Evolutionary conservation across 2,113 vertebrate genomes (phyloP).

Genomic region (Leptobrachium ailaonicum): DNA sequence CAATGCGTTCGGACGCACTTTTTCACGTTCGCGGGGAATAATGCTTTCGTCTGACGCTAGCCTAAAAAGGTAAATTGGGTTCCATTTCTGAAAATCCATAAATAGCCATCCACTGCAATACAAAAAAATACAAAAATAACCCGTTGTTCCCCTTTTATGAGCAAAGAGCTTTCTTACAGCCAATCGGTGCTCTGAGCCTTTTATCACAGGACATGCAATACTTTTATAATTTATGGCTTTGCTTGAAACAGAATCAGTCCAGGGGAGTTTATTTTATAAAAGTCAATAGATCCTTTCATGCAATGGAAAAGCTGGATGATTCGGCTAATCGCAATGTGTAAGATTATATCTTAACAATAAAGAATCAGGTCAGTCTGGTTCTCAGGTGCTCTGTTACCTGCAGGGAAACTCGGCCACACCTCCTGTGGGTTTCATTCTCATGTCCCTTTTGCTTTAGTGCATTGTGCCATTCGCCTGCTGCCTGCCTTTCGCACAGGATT

Average conservation of each 20-base stretch:
- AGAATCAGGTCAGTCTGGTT: constrained; percentile 59
- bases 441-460: constrained; percentile 23
- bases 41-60: too few relatives aligned
- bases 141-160: constrained; percentile 5
- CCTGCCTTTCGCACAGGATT: neutral
- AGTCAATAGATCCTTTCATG: neutral
- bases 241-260: neutral
- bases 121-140: neutral
- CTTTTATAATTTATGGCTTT: neutral
- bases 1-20: too few relatives aligned
- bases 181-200: neutral
- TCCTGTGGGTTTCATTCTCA: constrained; percentile 38
- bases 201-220: neutral
- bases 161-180: too few relatives aligned
- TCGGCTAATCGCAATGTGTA: constrained; percentile 43
- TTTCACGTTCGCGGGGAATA: too few relatives aligned
- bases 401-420: constrained; percentile 54
- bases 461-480: constrained; percentile 20
- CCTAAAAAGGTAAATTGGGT: too few relatives aligned
- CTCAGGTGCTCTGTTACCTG: constrained; percentile 49
- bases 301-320: neutral
- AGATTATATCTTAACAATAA: constrained; percentile 50
- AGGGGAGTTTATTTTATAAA: neutral
- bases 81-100: too few relatives aligned
- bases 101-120: too few relatives aligned